Evolutionary conservation across 2,113 vertebrate species (phyloP).

Genomic region (Sialia sialis): DNA sequence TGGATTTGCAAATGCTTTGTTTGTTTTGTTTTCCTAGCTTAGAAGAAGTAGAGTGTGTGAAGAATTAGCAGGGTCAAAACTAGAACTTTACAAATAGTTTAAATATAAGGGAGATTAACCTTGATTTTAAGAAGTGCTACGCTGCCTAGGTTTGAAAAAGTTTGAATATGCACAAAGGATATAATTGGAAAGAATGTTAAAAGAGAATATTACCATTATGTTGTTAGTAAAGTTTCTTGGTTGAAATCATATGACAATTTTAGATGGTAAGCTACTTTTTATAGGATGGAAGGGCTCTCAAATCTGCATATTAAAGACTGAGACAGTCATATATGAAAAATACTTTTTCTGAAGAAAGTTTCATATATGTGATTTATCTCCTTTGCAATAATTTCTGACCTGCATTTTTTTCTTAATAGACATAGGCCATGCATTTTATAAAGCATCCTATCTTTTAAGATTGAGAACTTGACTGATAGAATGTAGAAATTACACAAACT

Average conservation of each 20-base stretch:
- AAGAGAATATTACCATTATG: neutral
- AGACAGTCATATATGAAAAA: neutral
- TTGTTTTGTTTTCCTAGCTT: neutral
- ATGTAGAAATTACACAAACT: neutral
- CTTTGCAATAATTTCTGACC: neutral
- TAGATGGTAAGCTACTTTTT: neutral
- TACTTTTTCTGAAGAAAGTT: neutral
- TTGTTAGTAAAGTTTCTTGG: neutral
- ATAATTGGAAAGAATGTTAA: neutral
- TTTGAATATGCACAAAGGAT: neutral
- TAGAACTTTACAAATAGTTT: neutral
- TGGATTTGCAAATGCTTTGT: neutral
- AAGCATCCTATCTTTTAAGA: neutral
- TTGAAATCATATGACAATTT: neutral
- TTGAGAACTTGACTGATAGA: neutral
- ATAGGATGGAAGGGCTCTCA: neutral
- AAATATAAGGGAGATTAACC: neutral
- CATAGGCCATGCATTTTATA: neutral
- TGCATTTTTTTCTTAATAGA: neutral
- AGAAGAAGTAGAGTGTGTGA: neutral
- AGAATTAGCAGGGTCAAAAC: neutral
- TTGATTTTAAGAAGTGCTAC: neutral
- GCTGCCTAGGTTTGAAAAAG: neutral
- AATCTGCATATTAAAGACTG: neutral
- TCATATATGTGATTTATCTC: neutral